Base-by-base conservation (phyloP, 2,113 vertebrate species). In the Aphyosemion australe region DNA sequence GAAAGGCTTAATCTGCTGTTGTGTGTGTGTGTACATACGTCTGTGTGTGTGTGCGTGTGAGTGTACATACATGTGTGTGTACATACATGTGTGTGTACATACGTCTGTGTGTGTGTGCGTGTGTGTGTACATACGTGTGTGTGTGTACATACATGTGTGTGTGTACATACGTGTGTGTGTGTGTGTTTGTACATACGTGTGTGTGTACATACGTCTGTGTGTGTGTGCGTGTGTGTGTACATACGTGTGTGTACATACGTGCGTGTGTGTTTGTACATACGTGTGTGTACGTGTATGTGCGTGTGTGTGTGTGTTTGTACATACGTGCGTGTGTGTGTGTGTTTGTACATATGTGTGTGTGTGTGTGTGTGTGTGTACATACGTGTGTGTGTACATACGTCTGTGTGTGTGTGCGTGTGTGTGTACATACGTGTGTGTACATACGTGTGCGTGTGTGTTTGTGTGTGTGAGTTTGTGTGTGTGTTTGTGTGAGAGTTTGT, bases 211-310 rank as follows among this genome's bases (percentile, higher is more conserved):
- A 10, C 8, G 8, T 50, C 8, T 21, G 19, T 50, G 19, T 50
- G 2, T 21, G 18, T 12, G 18, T 21, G 7, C 9, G 19, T 12
- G 9, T 21, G 8, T 50, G 48, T 21, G 9, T 21, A 1, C n/a
- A 11, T 12, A 8, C 3, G 48, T 12, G 18, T 26, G 20, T 37
- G 31, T 37, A 2, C 0, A 1, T 26, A 1, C 12, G 49, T 19
- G 4, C 1, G 47, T 49, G 47, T 12, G 19, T 20, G 19, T 12
- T 3, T 19, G 13, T 20, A 6, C 18, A 16, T 67, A 49, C 51
- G 68, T 61, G 46, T 19, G 50, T 45, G 59, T 63, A 48, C 45
- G 55, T 50, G 61, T 65, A 39, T 51, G 26, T 26, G 72, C 71
- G 53, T 57, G 59, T 63, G 4, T 4, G 4, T 4, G 4, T 4